phyloP scores from a whole-genome alignment of 1,140 invertebrate species.

The Bombus cullumanus region DNA sequence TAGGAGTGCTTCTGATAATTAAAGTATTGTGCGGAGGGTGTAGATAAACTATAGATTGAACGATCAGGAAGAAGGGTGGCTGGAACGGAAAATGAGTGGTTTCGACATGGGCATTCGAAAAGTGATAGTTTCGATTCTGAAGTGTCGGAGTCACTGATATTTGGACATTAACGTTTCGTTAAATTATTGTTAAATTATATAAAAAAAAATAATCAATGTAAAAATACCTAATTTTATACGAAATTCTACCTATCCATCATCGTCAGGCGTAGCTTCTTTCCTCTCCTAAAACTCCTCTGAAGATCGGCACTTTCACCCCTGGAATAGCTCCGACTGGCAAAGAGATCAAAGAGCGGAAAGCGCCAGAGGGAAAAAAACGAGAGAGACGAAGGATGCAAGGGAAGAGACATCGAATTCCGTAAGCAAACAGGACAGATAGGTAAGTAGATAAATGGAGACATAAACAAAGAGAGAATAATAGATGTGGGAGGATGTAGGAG shows the following conservation, averaged over 20 bases:
- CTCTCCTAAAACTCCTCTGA: background rate
- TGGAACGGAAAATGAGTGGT: background rate
- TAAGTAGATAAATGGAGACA: conserved; percentile 22
- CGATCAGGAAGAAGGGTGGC: background rate
- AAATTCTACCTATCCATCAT: too few species aligned
- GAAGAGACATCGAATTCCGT: background rate
- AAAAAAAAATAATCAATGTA: background rate
- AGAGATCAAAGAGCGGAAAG: conserved; percentile 16
- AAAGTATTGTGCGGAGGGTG: conserved; percentile 13
- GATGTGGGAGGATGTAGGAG: background rate
- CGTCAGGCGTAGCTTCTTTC: background rate
- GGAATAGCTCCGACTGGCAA: background rate
- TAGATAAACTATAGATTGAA: conserved; percentile 1
- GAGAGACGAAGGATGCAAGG: too few species aligned
- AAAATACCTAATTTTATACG: background rate
- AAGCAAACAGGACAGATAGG: conserved; percentile 9
- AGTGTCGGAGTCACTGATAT: too few species aligned
- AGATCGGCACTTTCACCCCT: background rate
- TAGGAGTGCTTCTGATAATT: conserved; percentile 17
- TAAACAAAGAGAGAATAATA: conserved; percentile 39
- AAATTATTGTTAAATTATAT: too few species aligned
- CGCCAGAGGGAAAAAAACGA: background rate
- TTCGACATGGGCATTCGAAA: too few species aligned
- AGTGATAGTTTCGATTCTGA: background rate
- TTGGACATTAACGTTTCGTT: too few species aligned